Conservation (phyloP, 2,113 vertebrate genomes). For the Hemicordylus capensis region DNA sequence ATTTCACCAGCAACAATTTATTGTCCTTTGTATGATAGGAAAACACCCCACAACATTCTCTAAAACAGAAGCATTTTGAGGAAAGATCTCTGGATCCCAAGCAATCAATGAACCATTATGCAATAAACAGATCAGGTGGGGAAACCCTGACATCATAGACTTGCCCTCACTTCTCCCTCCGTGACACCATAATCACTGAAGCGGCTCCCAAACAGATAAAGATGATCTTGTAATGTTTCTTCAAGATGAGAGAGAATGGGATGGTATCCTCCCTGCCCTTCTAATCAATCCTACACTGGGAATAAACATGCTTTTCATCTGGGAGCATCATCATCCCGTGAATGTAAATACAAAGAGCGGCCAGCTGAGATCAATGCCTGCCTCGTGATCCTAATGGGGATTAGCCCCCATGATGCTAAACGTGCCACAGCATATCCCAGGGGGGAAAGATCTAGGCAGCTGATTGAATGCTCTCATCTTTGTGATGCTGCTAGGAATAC, state of each 20-base stretch:
- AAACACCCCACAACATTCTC: background rate
- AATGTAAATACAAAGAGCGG: background rate
- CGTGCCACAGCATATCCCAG: background rate
- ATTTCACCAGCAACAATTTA: no score
- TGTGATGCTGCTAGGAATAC: background rate
- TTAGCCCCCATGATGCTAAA: background rate
- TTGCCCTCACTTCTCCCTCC: background rate
- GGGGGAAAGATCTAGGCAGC: background rate
- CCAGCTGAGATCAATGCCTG: conserved; percentile 1
- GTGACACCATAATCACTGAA: background rate
- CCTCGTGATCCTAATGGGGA: background rate
- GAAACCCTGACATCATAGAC: no score
- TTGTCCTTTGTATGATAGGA: background rate
- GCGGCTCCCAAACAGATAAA: background rate
- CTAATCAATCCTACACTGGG: background rate
- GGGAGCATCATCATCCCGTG: background rate
- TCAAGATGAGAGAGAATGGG: background rate
- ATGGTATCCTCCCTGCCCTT: background rate
- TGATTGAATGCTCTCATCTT: background rate
- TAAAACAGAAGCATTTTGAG: background rate
- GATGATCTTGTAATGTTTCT: background rate
- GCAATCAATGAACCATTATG: background rate
- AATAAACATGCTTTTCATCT: background rate
- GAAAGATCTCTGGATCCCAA: background rate
- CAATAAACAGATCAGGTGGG: background rate